phyloP scores from a whole-genome alignment of 2,113 vertebrate species.

The Gopherus flavomarginatus region DNA sequence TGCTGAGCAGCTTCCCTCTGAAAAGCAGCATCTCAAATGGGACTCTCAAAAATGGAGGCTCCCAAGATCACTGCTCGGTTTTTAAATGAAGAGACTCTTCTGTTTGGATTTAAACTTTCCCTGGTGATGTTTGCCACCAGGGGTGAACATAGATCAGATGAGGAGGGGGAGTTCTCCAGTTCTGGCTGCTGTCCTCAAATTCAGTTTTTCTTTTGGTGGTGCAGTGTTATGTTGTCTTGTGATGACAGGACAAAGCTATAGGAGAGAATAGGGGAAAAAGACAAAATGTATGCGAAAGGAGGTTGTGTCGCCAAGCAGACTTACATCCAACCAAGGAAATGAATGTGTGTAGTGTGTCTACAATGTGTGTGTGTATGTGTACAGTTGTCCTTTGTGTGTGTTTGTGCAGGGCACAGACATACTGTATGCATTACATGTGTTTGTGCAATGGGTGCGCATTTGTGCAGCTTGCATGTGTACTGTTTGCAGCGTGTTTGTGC shows the following conservation, averaged over 20 bases:
- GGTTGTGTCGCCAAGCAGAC: accelerated
- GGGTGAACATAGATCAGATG: not conserved
- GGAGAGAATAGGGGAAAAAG: not conserved
- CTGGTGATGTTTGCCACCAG: not conserved
- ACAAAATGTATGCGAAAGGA: not conserved
- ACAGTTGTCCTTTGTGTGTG: too few relatives aligned
- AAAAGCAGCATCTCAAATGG: not conserved
- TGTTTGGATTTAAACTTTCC: not conserved
- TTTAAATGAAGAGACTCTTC: not conserved
- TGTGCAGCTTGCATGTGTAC: not conserved
- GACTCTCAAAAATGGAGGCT: too few relatives aligned
- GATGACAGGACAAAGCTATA: not conserved
- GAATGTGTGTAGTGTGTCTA: accelerated
- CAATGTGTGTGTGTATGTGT: accelerated
- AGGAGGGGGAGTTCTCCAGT: not conserved
- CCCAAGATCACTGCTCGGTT: not conserved
- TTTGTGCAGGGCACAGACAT: not conserved
- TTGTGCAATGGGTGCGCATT: too few relatives aligned
- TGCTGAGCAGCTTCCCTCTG: not conserved
- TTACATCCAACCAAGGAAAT: accelerated
- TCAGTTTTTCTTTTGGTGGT: not conserved
- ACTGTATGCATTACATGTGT: not conserved
- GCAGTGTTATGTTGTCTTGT: not conserved
- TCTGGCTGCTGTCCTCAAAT: not conserved
- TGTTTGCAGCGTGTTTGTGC: not conserved